These are phyloP conservation scores for Asarcornis scutulata DNA, from an alignment of 2,113 vertebrate species.

Conservation along the genomic window DNA sequence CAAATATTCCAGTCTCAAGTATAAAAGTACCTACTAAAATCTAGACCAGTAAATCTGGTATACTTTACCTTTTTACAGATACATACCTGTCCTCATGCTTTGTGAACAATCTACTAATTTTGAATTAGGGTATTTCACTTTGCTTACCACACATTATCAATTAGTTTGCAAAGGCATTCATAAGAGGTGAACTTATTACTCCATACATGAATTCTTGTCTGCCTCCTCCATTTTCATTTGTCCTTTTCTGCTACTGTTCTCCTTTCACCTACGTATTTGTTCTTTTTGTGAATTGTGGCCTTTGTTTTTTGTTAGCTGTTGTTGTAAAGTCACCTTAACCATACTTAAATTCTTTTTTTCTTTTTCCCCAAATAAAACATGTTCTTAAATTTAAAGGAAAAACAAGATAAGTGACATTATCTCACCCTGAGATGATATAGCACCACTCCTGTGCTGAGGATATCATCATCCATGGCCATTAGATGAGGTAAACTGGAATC, in stretches of 20 bases:
- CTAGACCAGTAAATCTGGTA: not conserved
- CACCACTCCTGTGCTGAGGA: conserved; percentile 92
- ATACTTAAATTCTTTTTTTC: not conserved
- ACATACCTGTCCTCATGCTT: not conserved
- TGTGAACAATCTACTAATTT: not conserved
- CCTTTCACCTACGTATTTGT: not conserved
- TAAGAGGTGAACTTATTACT: not conserved
- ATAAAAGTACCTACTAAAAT: not conserved
- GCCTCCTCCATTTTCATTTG: not conserved
- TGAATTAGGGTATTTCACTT: not conserved
- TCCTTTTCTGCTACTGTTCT: not conserved
- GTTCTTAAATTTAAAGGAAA: not conserved
- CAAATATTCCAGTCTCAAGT: not conserved
- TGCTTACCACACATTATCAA: not conserved
- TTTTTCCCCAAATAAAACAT: not conserved
- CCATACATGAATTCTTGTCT: not conserved
- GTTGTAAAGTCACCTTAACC: not conserved
- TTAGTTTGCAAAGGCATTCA: not conserved
- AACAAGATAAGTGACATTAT: not conserved
- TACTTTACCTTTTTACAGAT: not conserved
- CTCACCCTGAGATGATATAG: conserved; percentile 95
- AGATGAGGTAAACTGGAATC: conserved; percentile 90
- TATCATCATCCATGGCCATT: conserved; percentile 88
- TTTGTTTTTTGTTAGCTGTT: not conserved
- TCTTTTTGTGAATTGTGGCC: not conserved